phyloP scores from a whole-genome alignment of 2,888 invertebrate species.

The Mimas tiliae region DNA sequence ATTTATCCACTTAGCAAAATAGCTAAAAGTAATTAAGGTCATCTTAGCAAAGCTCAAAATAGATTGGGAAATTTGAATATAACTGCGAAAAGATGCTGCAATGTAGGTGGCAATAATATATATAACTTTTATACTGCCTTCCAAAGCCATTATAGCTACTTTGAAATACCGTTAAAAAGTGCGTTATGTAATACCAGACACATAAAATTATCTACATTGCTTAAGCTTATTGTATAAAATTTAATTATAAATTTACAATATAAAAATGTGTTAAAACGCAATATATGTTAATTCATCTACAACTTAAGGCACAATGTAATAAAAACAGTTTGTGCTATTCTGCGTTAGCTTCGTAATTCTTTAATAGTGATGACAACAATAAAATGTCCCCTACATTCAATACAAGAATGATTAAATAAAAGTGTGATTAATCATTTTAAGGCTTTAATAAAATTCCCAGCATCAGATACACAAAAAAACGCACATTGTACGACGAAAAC shows the following conservation, averaged over 20 bases:
- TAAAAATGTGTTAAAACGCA: no score
- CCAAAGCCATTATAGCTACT: constrained; percentile 20
- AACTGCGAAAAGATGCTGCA: constrained; percentile 6
- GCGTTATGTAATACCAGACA: not conserved
- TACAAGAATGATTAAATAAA: no score
- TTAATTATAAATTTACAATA: not conserved
- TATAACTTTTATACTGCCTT: not conserved
- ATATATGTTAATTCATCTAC: no score
- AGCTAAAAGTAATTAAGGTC: constrained; percentile 57
- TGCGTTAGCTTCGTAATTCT: no score
- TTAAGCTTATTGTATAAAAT: not conserved
- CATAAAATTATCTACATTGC: not conserved
- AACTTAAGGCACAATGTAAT: no score
- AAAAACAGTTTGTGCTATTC: no score
- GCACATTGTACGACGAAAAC: no score
- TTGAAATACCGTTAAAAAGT: not conserved
- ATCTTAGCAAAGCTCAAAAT: constrained; percentile 40
- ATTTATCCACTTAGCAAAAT: constrained; percentile 41
- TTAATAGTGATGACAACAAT: no score
- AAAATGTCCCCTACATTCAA: no score
- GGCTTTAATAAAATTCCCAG: no score
- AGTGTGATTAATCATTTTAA: no score
- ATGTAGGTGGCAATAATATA: constrained; percentile 16
- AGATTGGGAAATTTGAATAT: constrained; percentile 33
- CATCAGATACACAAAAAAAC: no score